Percentiles rank a stretch among this genome's conserved stretches.
Evolutionary conservation across 1,140 invertebrate species (phyloP).

Genomic region (Drosophila rhopaloa): DNA sequence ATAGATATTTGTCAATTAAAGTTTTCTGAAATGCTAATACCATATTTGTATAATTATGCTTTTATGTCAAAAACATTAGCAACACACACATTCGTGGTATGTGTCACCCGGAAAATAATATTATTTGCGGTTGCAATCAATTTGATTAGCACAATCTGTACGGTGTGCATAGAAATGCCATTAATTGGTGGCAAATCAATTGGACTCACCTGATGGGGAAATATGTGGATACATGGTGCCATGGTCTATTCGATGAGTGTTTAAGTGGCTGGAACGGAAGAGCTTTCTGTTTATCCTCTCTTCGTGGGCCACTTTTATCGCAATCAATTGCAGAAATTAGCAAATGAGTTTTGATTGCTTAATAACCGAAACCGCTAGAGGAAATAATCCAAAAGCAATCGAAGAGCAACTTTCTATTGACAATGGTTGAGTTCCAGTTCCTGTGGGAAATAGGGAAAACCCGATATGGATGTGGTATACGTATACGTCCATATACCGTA

Average conservation of each 20-base stretch:
- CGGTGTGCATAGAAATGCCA: constrained; percentile 6
- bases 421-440: not conserved
- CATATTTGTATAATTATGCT: not conserved
- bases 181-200: constrained; percentile 47
- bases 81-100: not conserved
- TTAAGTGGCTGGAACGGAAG: constrained; percentile 51
- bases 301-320: constrained; percentile 22
- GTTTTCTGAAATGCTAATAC: too few species aligned
- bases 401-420: constrained; percentile 16
- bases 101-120: not conserved
- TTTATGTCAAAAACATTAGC: not conserved
- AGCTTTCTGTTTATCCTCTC: constrained; percentile 25
- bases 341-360: constrained; percentile 44
- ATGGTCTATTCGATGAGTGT: constrained; percentile 45
- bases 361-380: constrained; percentile 36
- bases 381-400: constrained; percentile 3
- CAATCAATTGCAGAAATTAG: constrained; percentile 29
- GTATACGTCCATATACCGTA: not conserved
- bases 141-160: not conserved
- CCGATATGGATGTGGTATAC: constrained; percentile 10
- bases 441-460: constrained; percentile 1
- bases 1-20: too few species aligned
- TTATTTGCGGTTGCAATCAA: constrained; percentile 8
- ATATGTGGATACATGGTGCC: constrained; percentile 29
- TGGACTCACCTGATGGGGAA: constrained; percentile 30